A percentile compares a stretch with the other conserved stretches of the same genome.
Conservation (phyloP, 2,797 vertebrate genomes). For the Pseudomugil gertrudae region DNA sequence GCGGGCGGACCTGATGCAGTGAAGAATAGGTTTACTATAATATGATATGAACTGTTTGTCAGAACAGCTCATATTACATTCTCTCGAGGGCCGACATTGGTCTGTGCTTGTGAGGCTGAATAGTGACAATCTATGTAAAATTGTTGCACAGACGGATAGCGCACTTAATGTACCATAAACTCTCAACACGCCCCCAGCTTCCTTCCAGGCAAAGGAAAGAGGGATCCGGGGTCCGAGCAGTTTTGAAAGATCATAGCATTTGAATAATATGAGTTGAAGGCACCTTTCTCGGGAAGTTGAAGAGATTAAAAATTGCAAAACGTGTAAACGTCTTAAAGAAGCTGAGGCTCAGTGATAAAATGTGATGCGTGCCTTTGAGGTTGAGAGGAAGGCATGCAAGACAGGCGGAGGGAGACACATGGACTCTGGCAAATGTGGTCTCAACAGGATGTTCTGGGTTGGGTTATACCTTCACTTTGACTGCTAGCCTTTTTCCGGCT, state of each 20-base stretch:
- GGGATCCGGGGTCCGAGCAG: conserved; percentile 61
- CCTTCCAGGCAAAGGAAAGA: conserved; percentile 40
- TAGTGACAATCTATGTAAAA: conserved; percentile 57
- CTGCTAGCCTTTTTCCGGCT: conserved; percentile 79
- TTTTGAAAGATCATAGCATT: conserved; percentile 79
- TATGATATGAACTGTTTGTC: too few species aligned
- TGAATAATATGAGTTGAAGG: conserved; percentile 82
- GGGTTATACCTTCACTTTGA: conserved; percentile 85
- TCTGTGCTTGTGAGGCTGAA: conserved; percentile 36
- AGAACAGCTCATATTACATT: not conserved
- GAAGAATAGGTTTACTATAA: too few species aligned
- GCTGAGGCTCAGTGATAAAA: conserved; percentile 82
- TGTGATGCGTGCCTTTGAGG: conserved; percentile 74
- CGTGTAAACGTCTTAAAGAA: conserved; percentile 82
- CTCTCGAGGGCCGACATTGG: not conserved
- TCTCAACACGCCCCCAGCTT: conserved; percentile 44
- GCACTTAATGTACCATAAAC: conserved; percentile 59
- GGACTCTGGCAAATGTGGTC: conserved; percentile 77
- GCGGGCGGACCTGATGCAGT: too few species aligned
- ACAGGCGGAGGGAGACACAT: conserved; percentile 69
- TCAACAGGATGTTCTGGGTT: conserved; percentile 82
- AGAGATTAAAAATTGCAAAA: conserved; percentile 83
- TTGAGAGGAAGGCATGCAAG: conserved; percentile 71
- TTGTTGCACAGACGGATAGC: conserved; percentile 56
- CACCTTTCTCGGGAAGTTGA: conserved; percentile 73